Evolutionary conservation across 2,797 vertebrate species (phyloP).

Genomic region (Enteromius fasciolatus): DNA sequence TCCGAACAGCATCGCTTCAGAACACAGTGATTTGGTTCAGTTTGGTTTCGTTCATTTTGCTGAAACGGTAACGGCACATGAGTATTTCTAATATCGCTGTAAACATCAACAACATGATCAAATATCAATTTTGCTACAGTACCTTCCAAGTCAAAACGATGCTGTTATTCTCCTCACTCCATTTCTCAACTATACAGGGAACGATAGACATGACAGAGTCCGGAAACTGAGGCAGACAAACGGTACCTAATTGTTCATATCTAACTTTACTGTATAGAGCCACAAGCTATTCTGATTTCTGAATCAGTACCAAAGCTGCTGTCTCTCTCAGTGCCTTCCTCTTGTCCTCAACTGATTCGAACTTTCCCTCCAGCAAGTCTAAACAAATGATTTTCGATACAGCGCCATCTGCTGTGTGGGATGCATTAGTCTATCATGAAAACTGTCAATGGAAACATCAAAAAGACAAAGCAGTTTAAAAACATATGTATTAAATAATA

Average conservation of each 20-base stretch:
- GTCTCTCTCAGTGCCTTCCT: not conserved
- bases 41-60: constrained; percentile 52
- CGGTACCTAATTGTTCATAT: not conserved
- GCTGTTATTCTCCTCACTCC: constrained; percentile 61
- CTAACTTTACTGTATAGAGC: not conserved
- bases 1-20: constrained; percentile 63
- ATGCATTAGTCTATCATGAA: not conserved
- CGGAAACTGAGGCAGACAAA: not conserved
- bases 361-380: constrained; percentile 31
- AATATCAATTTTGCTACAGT: not conserved
- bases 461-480: not conserved
- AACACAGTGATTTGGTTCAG: constrained; percentile 47
- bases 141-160: constrained; percentile 62
- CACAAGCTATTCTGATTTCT: not conserved
- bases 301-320: not conserved
- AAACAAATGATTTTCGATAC: not conserved
- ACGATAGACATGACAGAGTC: constrained; percentile 35
- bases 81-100: not conserved
- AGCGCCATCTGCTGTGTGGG: constrained; percentile 41
- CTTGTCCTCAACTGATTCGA: constrained; percentile 2
- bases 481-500: not conserved
- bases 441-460: not conserved
- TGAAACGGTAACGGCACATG: constrained; percentile 56
- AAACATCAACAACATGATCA: no score
- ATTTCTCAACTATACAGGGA: constrained; percentile 45